Evolutionary conservation across 1,140 invertebrate species (phyloP), one percentile per base, ranked within the genome.

Genomic region (Drosophila navojoa): DNA sequence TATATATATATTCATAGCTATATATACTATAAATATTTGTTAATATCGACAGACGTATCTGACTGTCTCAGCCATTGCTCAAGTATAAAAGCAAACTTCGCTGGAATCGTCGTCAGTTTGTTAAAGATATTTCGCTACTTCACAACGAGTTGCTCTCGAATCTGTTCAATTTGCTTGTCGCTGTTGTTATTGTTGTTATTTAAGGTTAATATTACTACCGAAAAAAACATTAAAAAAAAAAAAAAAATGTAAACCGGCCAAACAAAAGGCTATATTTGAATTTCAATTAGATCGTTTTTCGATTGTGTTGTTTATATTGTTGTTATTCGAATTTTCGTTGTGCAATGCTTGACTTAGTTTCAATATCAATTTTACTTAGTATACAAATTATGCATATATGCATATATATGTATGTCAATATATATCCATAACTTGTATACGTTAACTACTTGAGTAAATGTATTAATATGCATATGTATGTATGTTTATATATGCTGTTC

Each of bases 81-180:
- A 68, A 67, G 82, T 86, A 86, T 86, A 86, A 86, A 86, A 86
- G 82, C 82, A 47, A 81, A 77, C 76, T 64, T 57, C 82, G 76
- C 79, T 71, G 82, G 82, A 59, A 77, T 62, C 61, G 78, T 86
- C 71, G 61, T 77, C 84, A 86, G 82, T 86, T 82, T 71, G 84
- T 74, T 87, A 45, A 62, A 89, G 84, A 80, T 73, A 55, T 71
- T 82, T 73, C 72, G 76, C 52, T 73, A 77, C 61, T 79, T 45
- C 72, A 71, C 82, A 89, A 77, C 82, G 70, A 60, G 64, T 80
- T 45, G 32, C 53, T 47, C 25, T 47, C 25, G 47, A 44, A 10
- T 38, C 47, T 59, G 16, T 16, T 49, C 16, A 47, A 55, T 29
- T 45, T 57, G 32, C n/a, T 9, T 15, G 50, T 15, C 66, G 42